These are phyloP conservation scores for Nothocercus julius DNA, from an alignment of 2,113 vertebrate genomes.

Conservation along the genomic window DNA sequence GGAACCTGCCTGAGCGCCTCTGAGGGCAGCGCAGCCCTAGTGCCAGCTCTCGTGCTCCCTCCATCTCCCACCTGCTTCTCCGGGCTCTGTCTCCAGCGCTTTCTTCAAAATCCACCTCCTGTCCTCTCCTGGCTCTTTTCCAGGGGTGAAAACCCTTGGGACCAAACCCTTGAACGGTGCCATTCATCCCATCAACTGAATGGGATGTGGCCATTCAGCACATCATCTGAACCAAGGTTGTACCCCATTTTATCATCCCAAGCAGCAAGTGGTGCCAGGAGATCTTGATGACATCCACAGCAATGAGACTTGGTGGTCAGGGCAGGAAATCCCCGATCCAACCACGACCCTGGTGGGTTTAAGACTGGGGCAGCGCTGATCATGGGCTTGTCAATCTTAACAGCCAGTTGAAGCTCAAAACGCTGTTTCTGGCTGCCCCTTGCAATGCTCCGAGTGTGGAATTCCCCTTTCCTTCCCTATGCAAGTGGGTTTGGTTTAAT, in stretches of 20 bases:
- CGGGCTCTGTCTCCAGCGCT: background rate
- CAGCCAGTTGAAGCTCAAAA: background rate
- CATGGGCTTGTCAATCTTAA: background rate
- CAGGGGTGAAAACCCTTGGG: background rate
- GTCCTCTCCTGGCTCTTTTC: background rate
- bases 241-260: background rate
- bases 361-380: background rate
- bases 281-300: background rate
- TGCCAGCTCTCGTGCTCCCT: too few relatives aligned
- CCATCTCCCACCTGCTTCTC: too few relatives aligned
- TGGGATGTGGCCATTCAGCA: too few relatives aligned
- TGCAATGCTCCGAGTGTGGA: background rate
- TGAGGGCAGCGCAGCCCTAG: too few relatives aligned
- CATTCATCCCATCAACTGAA: background rate
- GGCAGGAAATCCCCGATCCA: accelerated
- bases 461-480: background rate
- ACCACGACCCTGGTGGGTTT: background rate
- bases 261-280: background rate
- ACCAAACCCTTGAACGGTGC: background rate
- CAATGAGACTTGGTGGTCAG: background rate
- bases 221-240: background rate
- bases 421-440: too few relatives aligned
- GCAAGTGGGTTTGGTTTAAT: background rate
- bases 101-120: background rate
- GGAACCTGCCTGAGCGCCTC: too few relatives aligned